These are phyloP conservation scores for Idaea dimidiata DNA, from an alignment of 2,888 invertebrate genomes.

Conservation along the genomic window DNA sequence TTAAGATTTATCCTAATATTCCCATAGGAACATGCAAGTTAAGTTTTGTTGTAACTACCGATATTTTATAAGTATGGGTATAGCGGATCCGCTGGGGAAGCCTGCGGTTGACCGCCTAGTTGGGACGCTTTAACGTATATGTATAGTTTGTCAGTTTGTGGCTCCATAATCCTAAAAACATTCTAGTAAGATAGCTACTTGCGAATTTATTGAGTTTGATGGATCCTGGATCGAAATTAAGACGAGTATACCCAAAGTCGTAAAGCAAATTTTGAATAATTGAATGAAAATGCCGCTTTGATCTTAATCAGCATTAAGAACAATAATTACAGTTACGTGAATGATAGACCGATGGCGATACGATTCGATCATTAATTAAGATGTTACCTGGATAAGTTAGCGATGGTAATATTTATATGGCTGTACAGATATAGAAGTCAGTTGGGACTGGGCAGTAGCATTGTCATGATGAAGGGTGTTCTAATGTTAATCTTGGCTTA, in stretches of 20 bases:
- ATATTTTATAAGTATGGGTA: too few relatives aligned
- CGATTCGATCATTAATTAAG: background rate
- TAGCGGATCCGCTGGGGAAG: too few relatives aligned
- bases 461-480: slow-evolving; percentile 48
- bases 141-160: too few relatives aligned
- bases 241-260: background rate
- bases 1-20: too few relatives aligned
- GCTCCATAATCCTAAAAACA: too few relatives aligned
- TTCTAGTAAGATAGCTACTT: too few relatives aligned
- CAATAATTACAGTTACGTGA: background rate
- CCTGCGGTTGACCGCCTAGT: too few relatives aligned
- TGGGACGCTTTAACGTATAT: too few relatives aligned
- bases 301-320: background rate
- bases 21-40: too few relatives aligned
- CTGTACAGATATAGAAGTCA: slow-evolving; percentile 38
- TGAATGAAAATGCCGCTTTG: background rate
- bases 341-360: background rate
- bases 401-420: slow-evolving; percentile 47
- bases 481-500: slow-evolving; percentile 50
- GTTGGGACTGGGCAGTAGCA: slow-evolving; percentile 33
- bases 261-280: background rate
- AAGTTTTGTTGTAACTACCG: too few relatives aligned
- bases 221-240: background rate
- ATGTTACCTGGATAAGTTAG: slow-evolving; percentile 22
- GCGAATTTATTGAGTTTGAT: too few relatives aligned